phyloP scores from a whole-genome alignment of 2,113 vertebrate species.

The Catharus minimus region DNA sequence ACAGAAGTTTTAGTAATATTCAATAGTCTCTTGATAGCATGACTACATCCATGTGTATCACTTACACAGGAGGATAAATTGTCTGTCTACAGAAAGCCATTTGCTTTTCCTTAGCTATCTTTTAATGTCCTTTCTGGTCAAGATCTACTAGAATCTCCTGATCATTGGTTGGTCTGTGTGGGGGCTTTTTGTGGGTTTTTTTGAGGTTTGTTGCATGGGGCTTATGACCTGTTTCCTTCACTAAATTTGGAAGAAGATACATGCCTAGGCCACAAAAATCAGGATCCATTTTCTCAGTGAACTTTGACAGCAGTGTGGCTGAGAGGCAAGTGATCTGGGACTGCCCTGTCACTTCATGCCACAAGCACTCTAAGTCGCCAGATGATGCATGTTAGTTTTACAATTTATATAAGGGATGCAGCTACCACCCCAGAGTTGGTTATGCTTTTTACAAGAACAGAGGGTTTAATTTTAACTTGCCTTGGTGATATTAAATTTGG shows the following conservation, averaged over 20 bases:
- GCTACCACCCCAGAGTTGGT: accelerated
- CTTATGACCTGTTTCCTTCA: background rate
- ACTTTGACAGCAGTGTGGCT: background rate
- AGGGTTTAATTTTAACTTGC: background rate
- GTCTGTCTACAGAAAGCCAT: background rate
- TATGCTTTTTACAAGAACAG: background rate
- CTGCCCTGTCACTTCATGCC: background rate
- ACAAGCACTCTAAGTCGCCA: accelerated
- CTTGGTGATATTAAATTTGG: background rate
- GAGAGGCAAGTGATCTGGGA: background rate
- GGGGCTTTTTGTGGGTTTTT: accelerated
- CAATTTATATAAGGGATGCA: background rate
- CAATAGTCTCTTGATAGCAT: background rate
- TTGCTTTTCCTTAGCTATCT: background rate
- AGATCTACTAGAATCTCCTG: background rate
- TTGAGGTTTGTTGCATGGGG: accelerated
- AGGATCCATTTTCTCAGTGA: accelerated
- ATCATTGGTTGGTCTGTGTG: background rate
- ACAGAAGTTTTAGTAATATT: background rate
- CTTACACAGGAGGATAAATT: background rate
- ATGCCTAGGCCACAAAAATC: background rate
- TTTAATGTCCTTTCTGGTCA: background rate
- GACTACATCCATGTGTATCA: background rate
- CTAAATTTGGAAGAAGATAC: background rate
- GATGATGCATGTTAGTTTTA: background rate